Conservation (phyloP, 1,140 invertebrate genomes). For the Centruroides sculpturatus region DNA sequence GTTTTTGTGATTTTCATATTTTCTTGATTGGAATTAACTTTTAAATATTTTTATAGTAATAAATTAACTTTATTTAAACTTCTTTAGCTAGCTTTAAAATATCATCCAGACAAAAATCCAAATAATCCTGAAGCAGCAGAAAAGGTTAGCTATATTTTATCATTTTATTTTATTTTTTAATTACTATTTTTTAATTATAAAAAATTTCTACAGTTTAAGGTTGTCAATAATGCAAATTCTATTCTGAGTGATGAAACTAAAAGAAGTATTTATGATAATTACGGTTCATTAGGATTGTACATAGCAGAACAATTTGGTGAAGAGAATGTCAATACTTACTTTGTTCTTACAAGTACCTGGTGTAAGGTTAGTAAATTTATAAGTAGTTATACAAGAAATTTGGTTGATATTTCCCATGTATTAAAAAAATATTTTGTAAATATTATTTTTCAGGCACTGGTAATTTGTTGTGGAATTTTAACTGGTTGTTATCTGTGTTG, state of each 20-base stretch:
- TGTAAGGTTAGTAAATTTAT: conserved; percentile 48
- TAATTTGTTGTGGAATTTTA: conserved; percentile 67
- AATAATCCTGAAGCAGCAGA: conserved; percentile 80
- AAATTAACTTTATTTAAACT: too few relatives aligned
- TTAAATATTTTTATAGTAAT: background rate
- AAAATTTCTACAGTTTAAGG: conserved; percentile 48
- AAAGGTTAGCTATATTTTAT: conserved; percentile 52
- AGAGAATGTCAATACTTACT: conserved; percentile 88
- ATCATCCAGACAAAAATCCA: conserved; percentile 87
- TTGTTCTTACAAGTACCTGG: conserved; percentile 85
- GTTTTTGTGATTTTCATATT: too few relatives aligned
- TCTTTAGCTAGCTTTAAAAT: conserved; percentile 63
- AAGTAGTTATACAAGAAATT: too few relatives aligned
- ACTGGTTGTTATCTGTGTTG: conserved; percentile 81
- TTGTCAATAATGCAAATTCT: conserved; percentile 76
- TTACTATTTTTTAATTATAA: background rate
- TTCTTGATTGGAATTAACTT: background rate
- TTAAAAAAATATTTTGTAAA: too few relatives aligned
- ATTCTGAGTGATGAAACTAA: conserved; percentile 81
- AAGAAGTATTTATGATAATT: conserved; percentile 90
- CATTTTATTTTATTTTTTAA: background rate
- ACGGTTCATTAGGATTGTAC: conserved; percentile 82
- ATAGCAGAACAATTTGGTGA: conserved; percentile 93
- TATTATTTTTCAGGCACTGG: conserved; percentile 48
- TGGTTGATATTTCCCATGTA: too few relatives aligned